phyloP scores from a whole-genome alignment of 2,113 vertebrate species.

The Aptenodytes patagonicus region DNA sequence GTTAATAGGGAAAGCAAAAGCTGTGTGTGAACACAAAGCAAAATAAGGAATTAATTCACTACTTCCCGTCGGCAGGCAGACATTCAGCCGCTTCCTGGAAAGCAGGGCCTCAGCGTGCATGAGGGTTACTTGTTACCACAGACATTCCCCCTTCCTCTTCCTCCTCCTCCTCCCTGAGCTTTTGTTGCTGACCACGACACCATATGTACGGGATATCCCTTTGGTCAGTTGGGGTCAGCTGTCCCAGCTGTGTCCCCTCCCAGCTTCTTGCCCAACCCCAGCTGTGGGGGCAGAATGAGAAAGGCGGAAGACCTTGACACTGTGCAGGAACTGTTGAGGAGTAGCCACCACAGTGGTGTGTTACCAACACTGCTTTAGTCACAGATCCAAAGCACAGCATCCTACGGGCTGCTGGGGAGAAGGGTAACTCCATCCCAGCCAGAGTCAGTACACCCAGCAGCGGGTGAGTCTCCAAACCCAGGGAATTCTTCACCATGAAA shows the following conservation, averaged over 20 bases:
- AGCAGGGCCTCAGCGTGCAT: neutral
- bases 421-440: neutral
- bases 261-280: neutral
- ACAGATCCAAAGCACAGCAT: neutral
- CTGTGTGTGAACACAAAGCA: neutral
- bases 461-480: neutral
- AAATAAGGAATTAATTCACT: neutral
- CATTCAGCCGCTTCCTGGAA: neutral
- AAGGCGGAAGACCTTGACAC: neutral
- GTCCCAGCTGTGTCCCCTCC: neutral
- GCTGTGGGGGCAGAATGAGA: neutral
- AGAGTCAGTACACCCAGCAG: neutral
- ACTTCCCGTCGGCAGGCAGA: neutral
- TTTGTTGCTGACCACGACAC: neutral
- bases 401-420: neutral
- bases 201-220: accelerated
- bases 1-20: neutral
- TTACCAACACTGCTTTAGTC: neutral
- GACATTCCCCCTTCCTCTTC: neutral
- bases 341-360: neutral
- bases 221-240: neutral
- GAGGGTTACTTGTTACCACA: neutral
- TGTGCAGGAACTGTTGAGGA: neutral
- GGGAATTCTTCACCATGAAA: neutral
- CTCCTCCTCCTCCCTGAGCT: neutral